A percentile compares a stretch with the other conserved stretches of the same genome.
Conservation (phyloP, 2,888 invertebrate species). For the Philereme vetulata region DNA sequence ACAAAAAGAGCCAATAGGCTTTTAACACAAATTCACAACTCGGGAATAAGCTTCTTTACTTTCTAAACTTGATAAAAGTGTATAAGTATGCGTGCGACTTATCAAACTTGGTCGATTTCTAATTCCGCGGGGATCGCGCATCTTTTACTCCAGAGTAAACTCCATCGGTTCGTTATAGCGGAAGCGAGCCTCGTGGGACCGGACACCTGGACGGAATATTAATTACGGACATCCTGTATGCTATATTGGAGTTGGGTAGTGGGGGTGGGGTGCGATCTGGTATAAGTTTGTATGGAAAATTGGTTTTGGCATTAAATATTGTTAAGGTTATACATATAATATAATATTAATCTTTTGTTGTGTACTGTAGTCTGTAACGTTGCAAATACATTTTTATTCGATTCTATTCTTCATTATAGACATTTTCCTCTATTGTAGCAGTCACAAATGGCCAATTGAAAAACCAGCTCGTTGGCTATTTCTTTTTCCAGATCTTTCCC, state of each 20-base stretch:
- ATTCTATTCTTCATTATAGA: too few species aligned
- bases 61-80: too few species aligned
- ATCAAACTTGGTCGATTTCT: conserved; percentile 18
- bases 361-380: too few species aligned
- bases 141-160: conserved; percentile 26
- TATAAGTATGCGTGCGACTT: neutral
- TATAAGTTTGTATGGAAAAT: too few species aligned
- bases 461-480: conserved; percentile 11
- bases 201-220: conserved; percentile 37
- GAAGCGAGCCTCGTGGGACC: conserved; percentile 28
- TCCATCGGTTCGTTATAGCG: conserved; percentile 18
- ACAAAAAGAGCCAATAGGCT: too few species aligned
- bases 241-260: neutral
- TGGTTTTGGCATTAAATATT: too few species aligned
- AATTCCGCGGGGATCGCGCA: conserved; percentile 10
- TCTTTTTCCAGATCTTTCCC: neutral
- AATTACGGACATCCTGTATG: conserved; percentile 23
- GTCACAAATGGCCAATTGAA: conserved; percentile 15
- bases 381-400: too few species aligned
- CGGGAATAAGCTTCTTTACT: too few species aligned
- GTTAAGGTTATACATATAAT: too few species aligned
- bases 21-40: too few species aligned
- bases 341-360: too few species aligned
- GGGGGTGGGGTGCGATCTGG: too few species aligned
- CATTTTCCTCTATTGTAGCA: neutral